Evolutionary conservation across 1,140 invertebrate species (phyloP), one percentile per base, ranked within the genome.

Genomic region (Lepidurus packardi): DNA sequence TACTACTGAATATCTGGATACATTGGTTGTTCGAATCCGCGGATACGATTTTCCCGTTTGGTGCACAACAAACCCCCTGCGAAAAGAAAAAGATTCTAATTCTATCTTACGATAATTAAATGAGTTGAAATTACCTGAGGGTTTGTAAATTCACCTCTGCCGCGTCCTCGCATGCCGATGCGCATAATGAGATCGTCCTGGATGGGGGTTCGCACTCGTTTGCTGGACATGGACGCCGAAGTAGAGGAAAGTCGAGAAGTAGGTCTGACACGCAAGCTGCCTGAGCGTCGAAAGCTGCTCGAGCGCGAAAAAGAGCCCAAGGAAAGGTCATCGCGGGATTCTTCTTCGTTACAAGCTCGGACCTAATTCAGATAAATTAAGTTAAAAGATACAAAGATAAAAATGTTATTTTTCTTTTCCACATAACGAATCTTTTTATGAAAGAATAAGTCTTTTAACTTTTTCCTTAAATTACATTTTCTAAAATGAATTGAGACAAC

Each of bases 1-100:
- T 81, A 73, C 82, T 80, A 43, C 81, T 83, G 80, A 86, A 86
- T 1, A 86, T 83, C 81, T 89, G 88, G 3, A 89, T 84, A 79
- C 85, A 86, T 82, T 89, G 88, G 81, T 89, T 89, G 81, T 89
- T 89, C 77, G 88, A 89, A 80, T 90, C 89, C 7, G 89, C 87
- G 9, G 89, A 85, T 5, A 88, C 80, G 73, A 89, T 85, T 74
- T 83, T 85, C 7, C 86, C 86, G 77, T 86, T 84, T 8, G 81
- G 42, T 9, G 82, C 82, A 44, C 82, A 83, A 43, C 85, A 84
- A 11, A 88, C 82, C 41, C 87, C 88, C 43, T 78, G 13, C 11
- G n/a, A 7, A 65, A 47, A 25, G 75, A 41, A 43, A 16, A 79
- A 80, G 78, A 11, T 73, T 43, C 74, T 13, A 10, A 13, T 9